phyloP scores from a whole-genome alignment of 2,888 invertebrate species.

The Napeogenes sylphis region DNA sequence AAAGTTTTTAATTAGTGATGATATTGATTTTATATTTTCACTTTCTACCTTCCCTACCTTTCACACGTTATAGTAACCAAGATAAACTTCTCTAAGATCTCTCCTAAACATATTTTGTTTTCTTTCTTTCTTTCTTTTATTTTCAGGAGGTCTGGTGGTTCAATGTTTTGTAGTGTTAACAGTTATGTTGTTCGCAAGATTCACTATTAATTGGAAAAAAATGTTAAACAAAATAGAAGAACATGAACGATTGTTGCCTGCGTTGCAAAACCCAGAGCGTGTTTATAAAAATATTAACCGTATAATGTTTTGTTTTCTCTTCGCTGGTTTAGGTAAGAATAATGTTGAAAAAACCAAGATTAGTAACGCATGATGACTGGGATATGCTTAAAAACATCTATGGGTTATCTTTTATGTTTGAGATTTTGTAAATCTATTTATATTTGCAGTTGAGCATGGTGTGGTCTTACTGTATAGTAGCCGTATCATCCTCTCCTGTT shows the following conservation, averaged over 20 bases:
- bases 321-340: conserved; percentile 18
- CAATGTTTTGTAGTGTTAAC: conserved; percentile 2
- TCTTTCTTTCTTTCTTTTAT: neutral
- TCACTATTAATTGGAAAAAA: conserved; percentile 20
- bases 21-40: too few species aligned
- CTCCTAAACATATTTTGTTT: too few species aligned
- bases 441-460: conserved; percentile 6
- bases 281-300: conserved; percentile 18
- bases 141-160: neutral
- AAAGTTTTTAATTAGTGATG: too few species aligned
- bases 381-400: too few species aligned
- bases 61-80: too few species aligned
- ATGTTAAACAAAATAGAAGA: conserved; percentile 24
- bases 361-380: too few species aligned
- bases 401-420: too few species aligned
- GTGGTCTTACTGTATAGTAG: neutral
- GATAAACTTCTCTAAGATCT: too few species aligned
- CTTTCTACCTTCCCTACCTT: too few species aligned
- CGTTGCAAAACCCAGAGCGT: conserved; percentile 16
- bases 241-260: conserved; percentile 24
- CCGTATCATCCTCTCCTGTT: neutral
- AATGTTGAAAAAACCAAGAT: neutral
- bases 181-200: conserved; percentile 10
- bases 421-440: neutral
- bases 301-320: conserved; percentile 7